Base-by-base conservation (phyloP, 2,113 vertebrate species). In the Alouatta palliata region DNA sequence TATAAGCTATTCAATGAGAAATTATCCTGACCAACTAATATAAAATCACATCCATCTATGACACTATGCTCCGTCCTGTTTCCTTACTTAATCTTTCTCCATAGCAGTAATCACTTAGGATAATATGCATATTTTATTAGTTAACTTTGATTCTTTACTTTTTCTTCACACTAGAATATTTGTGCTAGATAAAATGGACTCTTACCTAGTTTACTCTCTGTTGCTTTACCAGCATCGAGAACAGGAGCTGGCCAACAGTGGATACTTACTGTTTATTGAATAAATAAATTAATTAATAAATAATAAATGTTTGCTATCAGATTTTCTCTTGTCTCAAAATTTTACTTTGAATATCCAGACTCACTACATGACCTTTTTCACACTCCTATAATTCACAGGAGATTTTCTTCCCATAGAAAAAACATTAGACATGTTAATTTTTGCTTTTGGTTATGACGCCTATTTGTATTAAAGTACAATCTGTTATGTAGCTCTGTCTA, bases 11-110 rank as follows among this genome's bases (percentile, higher is more conserved):
- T 87, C 40, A 20, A 1, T 32, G 49, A 54, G 6, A 17, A 83
- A 49, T 45, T 54, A 52, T 1, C n/a, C 35, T 32, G 3, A 61
- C 0, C 1, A 19, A 8, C 58, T 25, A 23, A 3, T 25, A 9
- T n/a, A 9, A 75, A 76, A 43, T 79, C 52, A 47, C 3, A 23
- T 30, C 2, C 21, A 43, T 71, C 56, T 58, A 25, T 45, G 40
- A 52, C 27, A 27, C 10, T 52, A n/a, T 71, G 9, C 14, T 52
- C 70, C 11, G 20, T 83, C 32, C 19, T 21, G 16, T 23, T 70
- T 66, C 12, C 17, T 66, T 25, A 10, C 11, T 35, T 68, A 27
- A 8, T 45, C 47, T 88, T 90, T 64, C 23, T 30, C 56, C 35
- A 70, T 12, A 66, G 19, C 2, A 61, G 32, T 61, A 6, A 7